phyloP scores from a whole-genome alignment of 2,797 vertebrate species.

The Chaetophractus vellerosus region DNA sequence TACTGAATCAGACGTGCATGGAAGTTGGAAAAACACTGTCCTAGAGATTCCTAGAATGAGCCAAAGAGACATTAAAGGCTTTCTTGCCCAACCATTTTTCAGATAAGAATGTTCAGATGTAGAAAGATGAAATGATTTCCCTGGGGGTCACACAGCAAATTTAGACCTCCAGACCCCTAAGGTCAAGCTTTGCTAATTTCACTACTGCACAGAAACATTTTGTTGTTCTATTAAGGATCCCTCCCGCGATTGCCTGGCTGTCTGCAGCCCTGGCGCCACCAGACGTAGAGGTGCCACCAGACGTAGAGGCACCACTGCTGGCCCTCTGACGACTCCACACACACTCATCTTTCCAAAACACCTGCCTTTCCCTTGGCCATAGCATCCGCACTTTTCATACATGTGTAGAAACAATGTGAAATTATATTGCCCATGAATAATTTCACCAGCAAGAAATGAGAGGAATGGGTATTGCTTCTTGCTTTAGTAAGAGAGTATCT shows the following conservation, averaged over 20 bases:
- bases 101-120: background rate
- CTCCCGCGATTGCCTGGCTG: background rate
- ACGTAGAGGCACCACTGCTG: accelerated
- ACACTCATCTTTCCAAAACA: background rate
- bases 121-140: conserved; percentile 18
- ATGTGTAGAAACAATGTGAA: background rate
- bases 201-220: background rate
- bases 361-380: background rate
- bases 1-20: background rate
- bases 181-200: background rate
- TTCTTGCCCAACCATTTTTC: background rate
- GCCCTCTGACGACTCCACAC: background rate
- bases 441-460: conserved; percentile 35
- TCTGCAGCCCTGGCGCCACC: background rate
- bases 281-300: accelerated
- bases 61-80: background rate
- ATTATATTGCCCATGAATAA: conserved; percentile 19
- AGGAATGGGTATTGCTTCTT: background rate
- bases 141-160: background rate
- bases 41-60: background rate
- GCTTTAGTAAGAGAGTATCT: background rate
- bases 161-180: background rate
- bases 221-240: background rate
- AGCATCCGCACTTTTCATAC: background rate
- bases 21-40: background rate